phyloP scores from a whole-genome alignment of 2,888 invertebrate species.

The Epistrophella euchroma region DNA sequence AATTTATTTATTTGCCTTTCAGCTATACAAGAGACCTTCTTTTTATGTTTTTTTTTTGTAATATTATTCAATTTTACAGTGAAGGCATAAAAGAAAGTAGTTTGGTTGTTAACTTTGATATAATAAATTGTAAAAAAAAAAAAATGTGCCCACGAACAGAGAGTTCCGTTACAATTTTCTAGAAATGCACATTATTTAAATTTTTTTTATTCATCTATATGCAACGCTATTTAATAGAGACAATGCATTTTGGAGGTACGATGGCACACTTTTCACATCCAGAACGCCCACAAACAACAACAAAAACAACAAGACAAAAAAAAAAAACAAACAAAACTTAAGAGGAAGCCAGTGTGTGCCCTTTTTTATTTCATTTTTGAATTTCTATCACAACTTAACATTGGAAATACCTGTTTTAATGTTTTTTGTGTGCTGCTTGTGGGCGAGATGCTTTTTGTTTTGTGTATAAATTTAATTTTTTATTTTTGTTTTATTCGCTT shows the following conservation, averaged over 20 bases:
- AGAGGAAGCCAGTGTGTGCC: conserved; percentile 42
- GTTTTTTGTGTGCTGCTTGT: not conserved
- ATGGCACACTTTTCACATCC: conserved; percentile 69
- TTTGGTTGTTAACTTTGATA: conserved; percentile 18
- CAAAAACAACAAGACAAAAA: conserved; percentile 29
- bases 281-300: conserved; percentile 60
- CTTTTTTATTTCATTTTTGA: conserved; percentile 20
- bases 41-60: conserved; percentile 10
- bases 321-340: not conserved
- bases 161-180: conserved; percentile 49
- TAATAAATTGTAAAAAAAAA: conserved; percentile 42
- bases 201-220: conserved; percentile 24
- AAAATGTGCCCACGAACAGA: conserved; percentile 40
- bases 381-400: conserved; percentile 41
- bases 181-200: conserved; percentile 64
- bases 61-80: conserved; percentile 33
- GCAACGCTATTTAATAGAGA: not conserved
- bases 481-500: conserved; percentile 24
- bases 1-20: conserved; percentile 32
- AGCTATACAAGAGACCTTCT: conserved; percentile 22
- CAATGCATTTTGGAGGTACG: conserved; percentile 47
- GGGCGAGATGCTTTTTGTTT: conserved; percentile 58
- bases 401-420: conserved; percentile 60
- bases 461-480: conserved; percentile 41
- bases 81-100: conserved; percentile 37